Evolutionary conservation across 2,797 vertebrate species (phyloP), one percentile per base, ranked within the genome.

Genomic region (Martes flavigula): DNA sequence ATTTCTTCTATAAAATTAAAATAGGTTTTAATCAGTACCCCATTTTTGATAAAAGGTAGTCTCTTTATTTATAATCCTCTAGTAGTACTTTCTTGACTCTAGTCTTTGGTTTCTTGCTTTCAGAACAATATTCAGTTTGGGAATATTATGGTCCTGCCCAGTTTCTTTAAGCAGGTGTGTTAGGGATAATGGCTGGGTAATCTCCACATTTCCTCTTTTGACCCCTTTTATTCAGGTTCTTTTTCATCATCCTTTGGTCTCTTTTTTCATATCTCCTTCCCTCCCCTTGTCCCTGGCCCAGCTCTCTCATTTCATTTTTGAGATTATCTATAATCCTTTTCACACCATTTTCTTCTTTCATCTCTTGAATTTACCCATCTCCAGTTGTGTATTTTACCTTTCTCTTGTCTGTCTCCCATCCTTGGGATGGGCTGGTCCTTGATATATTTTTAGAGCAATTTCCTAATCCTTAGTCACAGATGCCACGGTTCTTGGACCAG

Each of bases 1-100:
- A 3, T 48, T 95, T 30, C 7, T 73, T 77, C 87, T 92, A 2
- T 87, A 43, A 87, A 84, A 96, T 79, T 93, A 87, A 85, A 81
- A 73, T 40, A 70, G 40, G 40, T 94, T 92, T 94, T 84, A 78
- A 83, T 78, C 30, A 18, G 18, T 78, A 14, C 3, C 6, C 17
- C 3, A 18, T 48, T 81, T 94, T 91, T 89, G 62, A 20, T 8
- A 60, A 72, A 94, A 66, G 4, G 11, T 66, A 91, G 12, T 18
- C 9, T 58, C 66, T 89, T 62, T 72, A 58, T 40, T 96, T 96
- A 35, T 21, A 94, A 21, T 73, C 32, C 15, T 93, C 7, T 78
- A 40, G 32, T 21, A 48, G 27, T 46, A 10, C 56, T 48, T 70
- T 68, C 56, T 48, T 68, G 18, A 35, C 46, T 78, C 17, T 10